A percentile compares a stretch with the other conserved stretches of the same genome.
These are phyloP conservation scores for Apodemus sylvaticus DNA, from an alignment of 2,113 vertebrate species.

Conservation along the genomic window DNA sequence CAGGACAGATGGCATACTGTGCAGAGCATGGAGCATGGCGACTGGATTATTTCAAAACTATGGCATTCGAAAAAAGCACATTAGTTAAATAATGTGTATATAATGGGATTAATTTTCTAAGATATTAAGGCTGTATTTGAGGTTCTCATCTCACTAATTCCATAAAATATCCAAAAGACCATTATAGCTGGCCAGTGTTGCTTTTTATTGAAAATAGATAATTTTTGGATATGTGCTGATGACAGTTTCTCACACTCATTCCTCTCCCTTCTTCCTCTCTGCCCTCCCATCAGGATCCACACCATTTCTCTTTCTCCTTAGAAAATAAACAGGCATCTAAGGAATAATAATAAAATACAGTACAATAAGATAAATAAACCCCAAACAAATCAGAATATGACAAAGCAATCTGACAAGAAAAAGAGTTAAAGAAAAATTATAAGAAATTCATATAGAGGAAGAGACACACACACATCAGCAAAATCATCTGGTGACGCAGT, in stretches of 20 bases:
- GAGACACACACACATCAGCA: too few relatives aligned
- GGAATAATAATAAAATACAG: neutral
- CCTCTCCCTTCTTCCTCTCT: too few relatives aligned
- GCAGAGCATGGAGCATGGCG: neutral
- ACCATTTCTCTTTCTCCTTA: neutral
- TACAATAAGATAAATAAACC: neutral
- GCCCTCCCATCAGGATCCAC: too few relatives aligned
- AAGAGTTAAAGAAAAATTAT: neutral
- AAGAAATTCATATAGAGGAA: neutral
- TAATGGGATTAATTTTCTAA: conserved; percentile 36
- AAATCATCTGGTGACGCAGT: neutral
- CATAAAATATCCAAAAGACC: neutral
- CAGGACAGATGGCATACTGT: neutral
- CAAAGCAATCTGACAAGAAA: neutral
- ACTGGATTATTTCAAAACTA: neutral
- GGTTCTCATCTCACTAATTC: neutral
- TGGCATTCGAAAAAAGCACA: neutral
- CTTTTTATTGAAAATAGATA: neutral
- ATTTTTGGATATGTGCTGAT: neutral
- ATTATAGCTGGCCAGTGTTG: neutral
- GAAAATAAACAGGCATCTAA: neutral
- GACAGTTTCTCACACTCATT: neutral
- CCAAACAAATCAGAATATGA: neutral
- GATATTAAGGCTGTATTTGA: neutral
- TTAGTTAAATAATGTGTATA: neutral